Conservation (phyloP, 2,888 invertebrate species). For the Pharmacophagus antenor region DNA sequence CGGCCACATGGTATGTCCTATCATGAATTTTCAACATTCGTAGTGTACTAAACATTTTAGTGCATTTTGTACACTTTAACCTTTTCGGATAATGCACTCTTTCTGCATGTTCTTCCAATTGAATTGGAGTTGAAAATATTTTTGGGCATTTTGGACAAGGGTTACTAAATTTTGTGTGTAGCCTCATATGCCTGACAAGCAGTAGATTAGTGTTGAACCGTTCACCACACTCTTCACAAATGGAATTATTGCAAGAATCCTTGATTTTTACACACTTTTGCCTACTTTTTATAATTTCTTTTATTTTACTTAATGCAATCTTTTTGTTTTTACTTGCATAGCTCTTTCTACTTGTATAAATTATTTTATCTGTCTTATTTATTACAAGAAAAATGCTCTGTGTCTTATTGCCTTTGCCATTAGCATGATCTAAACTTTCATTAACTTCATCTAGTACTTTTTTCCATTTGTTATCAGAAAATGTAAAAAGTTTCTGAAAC, state of each 20-base stretch:
- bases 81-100: constrained; percentile 60
- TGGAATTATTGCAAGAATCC: constrained; percentile 35
- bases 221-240: constrained; percentile 58
- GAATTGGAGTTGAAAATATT: constrained; percentile 45
- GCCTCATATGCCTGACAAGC: constrained; percentile 49
- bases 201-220: constrained; percentile 42
- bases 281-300: constrained; percentile 47
- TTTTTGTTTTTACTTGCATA: constrained; percentile 43
- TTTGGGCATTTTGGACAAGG: constrained; percentile 57
- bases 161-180: constrained; percentile 44
- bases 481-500: constrained; percentile 52
- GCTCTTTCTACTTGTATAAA: constrained; percentile 52
- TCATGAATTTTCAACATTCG: constrained; percentile 54
- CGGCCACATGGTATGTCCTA: constrained; percentile 50
- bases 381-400: constrained; percentile 51
- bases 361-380: constrained; percentile 45
- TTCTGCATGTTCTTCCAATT: constrained; percentile 51
- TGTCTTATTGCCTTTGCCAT: constrained; percentile 40
- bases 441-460: constrained; percentile 42
- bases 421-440: constrained; percentile 43
- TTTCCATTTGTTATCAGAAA: constrained; percentile 53
- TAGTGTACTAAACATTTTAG: constrained; percentile 58
- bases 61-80: constrained; percentile 53
- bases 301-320: constrained; percentile 48
- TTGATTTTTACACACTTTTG: constrained; percentile 42